Evolutionary conservation across 1,140 invertebrate genomes (phyloP).

Genomic region (Holotrichia oblita): DNA sequence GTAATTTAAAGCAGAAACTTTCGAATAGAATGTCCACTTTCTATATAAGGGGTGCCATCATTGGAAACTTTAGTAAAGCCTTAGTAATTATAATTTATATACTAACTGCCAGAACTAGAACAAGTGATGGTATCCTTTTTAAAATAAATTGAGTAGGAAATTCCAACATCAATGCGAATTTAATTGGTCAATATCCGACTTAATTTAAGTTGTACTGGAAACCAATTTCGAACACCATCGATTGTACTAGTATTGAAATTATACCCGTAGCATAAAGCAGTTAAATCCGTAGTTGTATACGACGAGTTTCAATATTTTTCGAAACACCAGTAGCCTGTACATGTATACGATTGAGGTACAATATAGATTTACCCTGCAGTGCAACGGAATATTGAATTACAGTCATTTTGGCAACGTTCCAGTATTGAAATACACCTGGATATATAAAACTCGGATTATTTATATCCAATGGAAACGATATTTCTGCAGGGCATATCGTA

Average conservation of each 20-base stretch:
- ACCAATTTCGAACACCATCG: no score
- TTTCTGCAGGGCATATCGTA: neutral
- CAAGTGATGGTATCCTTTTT: no score
- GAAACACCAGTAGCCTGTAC: neutral
- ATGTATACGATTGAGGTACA: neutral
- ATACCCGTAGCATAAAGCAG: neutral
- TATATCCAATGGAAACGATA: neutral
- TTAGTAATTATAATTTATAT: no score
- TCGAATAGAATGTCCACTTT: no score
- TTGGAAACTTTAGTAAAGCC: no score
- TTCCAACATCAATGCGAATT: no score
- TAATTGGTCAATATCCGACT: no score
- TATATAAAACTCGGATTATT: neutral
- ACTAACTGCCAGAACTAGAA: no score
- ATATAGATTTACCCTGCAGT: neutral
- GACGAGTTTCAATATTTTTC: neutral
- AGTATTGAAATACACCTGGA: constrained; percentile 22
- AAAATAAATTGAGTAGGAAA: no score
- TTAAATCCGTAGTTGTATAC: neutral
- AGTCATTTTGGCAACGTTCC: constrained; percentile 22
- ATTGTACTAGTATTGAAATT: neutral
- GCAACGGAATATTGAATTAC: constrained; percentile 21
- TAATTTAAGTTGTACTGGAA: no score
- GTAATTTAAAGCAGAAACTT: no score
- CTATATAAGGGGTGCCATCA: no score